phyloP scores from a whole-genome alignment of 2,888 invertebrate species.

The Molanna angustata region DNA sequence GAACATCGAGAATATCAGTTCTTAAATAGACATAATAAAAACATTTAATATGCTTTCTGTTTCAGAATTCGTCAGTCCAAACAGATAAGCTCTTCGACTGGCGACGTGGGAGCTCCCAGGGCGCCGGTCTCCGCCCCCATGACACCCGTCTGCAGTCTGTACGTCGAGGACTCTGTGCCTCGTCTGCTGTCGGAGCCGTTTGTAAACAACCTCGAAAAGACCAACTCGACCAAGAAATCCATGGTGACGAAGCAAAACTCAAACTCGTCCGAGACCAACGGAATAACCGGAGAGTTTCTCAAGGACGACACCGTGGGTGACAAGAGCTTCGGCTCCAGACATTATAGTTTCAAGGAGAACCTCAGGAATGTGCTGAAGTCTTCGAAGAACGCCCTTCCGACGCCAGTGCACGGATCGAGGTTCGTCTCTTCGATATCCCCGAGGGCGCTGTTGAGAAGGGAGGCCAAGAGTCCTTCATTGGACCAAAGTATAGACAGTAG shows the following conservation, averaged over 20 bases:
- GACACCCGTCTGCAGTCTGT: conserved; percentile 37
- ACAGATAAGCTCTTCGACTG: conserved; percentile 41
- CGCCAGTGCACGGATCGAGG: conserved; percentile 27
- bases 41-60: conserved; percentile 5
- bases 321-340: conserved; percentile 14
- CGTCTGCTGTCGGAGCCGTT: conserved; percentile 43
- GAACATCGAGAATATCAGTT: no score
- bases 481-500: conserved; percentile 19
- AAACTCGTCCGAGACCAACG: conserved; percentile 6
- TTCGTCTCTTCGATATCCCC: conserved; percentile 24
- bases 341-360: conserved; percentile 32
- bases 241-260: conserved; percentile 22
- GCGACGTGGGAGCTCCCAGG: conserved; percentile 43
- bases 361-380: conserved; percentile 27
- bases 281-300: conserved; percentile 5
- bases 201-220: conserved; percentile 23
- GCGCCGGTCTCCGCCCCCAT: conserved; percentile 43
- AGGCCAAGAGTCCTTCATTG: conserved; percentile 13
- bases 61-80: conserved; percentile 45
- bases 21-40: no score
- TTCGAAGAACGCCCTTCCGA: conserved; percentile 25
- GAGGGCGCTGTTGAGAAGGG: conserved; percentile 15
- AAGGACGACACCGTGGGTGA: conserved; percentile 8
- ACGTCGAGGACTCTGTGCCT: conserved; percentile 30
- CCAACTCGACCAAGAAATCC: conserved; percentile 6